Evolutionary conservation across 2,797 vertebrate species (phyloP).

Genomic region (Sebastes taczanowskii): DNA sequence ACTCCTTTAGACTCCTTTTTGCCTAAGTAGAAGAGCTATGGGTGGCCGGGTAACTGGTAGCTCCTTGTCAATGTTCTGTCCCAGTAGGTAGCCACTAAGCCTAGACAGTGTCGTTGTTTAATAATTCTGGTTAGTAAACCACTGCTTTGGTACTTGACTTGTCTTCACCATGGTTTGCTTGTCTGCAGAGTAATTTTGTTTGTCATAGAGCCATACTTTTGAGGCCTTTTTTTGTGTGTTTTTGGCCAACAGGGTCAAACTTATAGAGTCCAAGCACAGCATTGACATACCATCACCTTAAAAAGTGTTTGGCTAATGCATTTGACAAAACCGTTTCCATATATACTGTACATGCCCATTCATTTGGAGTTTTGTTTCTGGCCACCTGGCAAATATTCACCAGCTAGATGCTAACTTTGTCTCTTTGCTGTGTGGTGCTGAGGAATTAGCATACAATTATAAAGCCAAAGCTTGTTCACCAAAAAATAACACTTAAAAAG

Average conservation of each 20-base stretch:
- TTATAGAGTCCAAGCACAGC: background rate
- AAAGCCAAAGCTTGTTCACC: background rate
- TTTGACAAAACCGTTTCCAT: background rate
- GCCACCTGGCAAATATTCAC: background rate
- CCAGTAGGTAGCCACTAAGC: slow-evolving; percentile 29
- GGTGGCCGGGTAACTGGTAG: slow-evolving; percentile 41
- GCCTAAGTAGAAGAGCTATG: slow-evolving; percentile 32
- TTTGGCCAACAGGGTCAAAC: background rate
- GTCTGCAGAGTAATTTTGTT: background rate
- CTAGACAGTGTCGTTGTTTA: slow-evolving; percentile 7
- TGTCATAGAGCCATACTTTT: background rate
- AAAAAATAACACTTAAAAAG: no score
- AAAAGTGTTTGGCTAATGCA: background rate
- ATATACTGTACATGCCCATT: background rate
- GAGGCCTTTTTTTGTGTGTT: background rate
- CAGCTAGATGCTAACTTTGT: background rate
- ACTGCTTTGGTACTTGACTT: background rate
- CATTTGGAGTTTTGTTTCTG: background rate
- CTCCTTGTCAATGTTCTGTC: slow-evolving; percentile 44
- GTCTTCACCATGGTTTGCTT: background rate
- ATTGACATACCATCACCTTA: background rate
- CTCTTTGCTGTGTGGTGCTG: background rate
- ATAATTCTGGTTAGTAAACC: slow-evolving; percentile 7
- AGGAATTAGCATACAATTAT: background rate
- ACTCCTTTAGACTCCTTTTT: slow-evolving; percentile 35